Base-by-base conservation (phyloP, 2,888 invertebrate species). In the Pseudococcus viburni region DNA sequence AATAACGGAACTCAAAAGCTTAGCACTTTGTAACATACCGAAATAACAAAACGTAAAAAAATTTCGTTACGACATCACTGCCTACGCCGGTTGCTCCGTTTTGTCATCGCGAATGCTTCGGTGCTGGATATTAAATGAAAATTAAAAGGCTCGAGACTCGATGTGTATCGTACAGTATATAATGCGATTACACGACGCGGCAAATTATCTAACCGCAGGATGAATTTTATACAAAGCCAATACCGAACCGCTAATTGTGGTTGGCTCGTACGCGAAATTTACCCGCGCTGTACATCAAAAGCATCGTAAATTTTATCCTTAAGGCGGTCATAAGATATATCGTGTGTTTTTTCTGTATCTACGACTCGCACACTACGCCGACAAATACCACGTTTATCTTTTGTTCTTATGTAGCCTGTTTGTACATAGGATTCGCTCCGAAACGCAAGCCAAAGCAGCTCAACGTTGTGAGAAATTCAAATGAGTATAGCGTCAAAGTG, bases 171-270 rank as follows among this genome's bases (percentile, higher is more conserved):
- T 19, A 19, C 17, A 8, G 26, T 19, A 59, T 19, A 33, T 73
- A 73, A 73, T 26, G 68, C 33, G 68, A 73, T 26, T 73, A 73
- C 33, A 73, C 15, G 22, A 17, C 17, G 26, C 12, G 26, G 68
- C 33, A 33, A 73, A 33, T 33, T 73, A 73, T 73, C 3, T 73
- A 73, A 26, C 68, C 33, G 68, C 26, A 33, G 68, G 26, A 26
- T 73, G 33, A 73, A 73, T 73, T 73, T n/a, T 26, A 55, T 46
- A 73, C 68, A 73, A 73, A 73, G 68, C 33, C 33, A 26, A 73
- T 73, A 73, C 68, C 68, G 26, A 73, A 73, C 68, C 68, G 15
- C 68, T 73, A 73, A 73, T 73, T 73, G 68, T 73, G 68, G 68
- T 33, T 73, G 26, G 33, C 15, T 73, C 68, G 26, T 33, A 73